phyloP scores from a whole-genome alignment of 2,888 invertebrate genomes.

The Cheilosia grossa region DNA sequence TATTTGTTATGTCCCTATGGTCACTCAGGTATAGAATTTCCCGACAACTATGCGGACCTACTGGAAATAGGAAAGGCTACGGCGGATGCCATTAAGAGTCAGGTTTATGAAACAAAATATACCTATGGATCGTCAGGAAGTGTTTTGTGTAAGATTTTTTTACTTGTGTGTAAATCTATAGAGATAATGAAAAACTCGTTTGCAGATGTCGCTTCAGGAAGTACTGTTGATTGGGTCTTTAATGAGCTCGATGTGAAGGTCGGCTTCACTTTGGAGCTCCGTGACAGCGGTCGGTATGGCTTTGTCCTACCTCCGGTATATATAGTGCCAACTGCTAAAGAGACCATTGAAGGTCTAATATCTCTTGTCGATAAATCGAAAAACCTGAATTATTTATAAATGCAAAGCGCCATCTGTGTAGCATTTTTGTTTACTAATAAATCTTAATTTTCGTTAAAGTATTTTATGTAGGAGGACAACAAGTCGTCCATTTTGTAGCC shows the following conservation, averaged over 20 bases:
- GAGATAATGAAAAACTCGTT: constrained; percentile 19
- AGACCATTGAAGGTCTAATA: constrained; percentile 85
- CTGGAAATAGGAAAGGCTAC: constrained; percentile 84
- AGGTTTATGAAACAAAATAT: constrained; percentile 84
- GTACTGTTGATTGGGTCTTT: constrained; percentile 85
- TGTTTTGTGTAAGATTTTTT: constrained; percentile 84
- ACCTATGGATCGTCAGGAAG: constrained; percentile 85
- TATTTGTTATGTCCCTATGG: constrained; percentile 86
- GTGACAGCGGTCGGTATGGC: constrained; percentile 88
- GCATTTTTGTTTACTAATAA: constrained; percentile 1
- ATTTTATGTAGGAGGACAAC: constrained; percentile 93
- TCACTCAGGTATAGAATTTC: constrained; percentile 80
- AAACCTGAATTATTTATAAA: constrained; percentile 83
- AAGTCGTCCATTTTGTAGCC: constrained; percentile 99
- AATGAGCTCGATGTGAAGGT: constrained; percentile 84
- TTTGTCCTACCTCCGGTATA: constrained; percentile 87
- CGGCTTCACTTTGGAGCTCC: constrained; percentile 85
- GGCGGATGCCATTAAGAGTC: constrained; percentile 83
- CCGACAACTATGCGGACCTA: constrained; percentile 83
- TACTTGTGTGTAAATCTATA: background rate
- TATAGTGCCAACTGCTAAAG: constrained; percentile 86
- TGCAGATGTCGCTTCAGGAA: constrained; percentile 83
- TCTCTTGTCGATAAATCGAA: constrained; percentile 84
- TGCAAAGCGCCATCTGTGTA: background rate
- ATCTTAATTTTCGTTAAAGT: constrained; percentile 78